These are phyloP conservation scores for Neomicropteryx cornuta DNA, from an alignment of 1,140 invertebrate genomes.

Conservation along the genomic window DNA sequence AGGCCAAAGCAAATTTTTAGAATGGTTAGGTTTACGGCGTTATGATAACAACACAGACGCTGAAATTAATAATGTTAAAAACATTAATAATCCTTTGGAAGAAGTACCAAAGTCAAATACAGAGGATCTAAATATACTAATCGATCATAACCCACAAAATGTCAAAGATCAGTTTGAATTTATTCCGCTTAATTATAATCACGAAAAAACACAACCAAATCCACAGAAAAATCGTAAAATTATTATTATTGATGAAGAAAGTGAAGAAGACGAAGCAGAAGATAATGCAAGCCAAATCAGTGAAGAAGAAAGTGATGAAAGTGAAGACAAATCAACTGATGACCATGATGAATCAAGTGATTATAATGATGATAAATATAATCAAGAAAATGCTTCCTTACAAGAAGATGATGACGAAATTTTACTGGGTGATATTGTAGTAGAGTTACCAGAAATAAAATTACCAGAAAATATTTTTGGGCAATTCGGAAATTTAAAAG, in stretches of 20 bases:
- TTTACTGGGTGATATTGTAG: conserved; percentile 25
- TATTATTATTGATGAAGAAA: conserved; percentile 4
- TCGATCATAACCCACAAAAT: not conserved
- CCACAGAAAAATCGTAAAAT: conserved; percentile 11
- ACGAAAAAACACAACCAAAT: conserved; percentile 16
- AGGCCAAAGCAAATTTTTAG: no score
- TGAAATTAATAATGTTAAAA: not conserved
- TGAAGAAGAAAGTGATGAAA: conserved; percentile 8
- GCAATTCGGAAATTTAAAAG: conserved; percentile 12
- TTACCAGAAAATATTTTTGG: conserved; percentile 30
- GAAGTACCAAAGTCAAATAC: not conserved
- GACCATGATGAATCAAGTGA: conserved; percentile 15
- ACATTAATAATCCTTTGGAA: not conserved
- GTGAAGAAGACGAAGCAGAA: conserved; percentile 8
- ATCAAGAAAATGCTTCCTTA: no score
- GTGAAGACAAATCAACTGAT: conserved; percentile 19
- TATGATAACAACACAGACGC: not conserved
- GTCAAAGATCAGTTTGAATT: conserved; percentile 37
- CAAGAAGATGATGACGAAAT: no score
- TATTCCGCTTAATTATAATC: conserved; percentile 34
- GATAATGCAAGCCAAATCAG: no score
- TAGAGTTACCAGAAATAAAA: conserved; percentile 32
- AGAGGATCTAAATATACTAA: not conserved
- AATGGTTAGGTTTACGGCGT: no score
- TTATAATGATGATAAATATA: conserved; percentile 26